These are phyloP conservation scores for Stichopus horrens DNA, from an alignment of 53 echinoderm and acorn worm species.

Conservation along the genomic window DNA sequence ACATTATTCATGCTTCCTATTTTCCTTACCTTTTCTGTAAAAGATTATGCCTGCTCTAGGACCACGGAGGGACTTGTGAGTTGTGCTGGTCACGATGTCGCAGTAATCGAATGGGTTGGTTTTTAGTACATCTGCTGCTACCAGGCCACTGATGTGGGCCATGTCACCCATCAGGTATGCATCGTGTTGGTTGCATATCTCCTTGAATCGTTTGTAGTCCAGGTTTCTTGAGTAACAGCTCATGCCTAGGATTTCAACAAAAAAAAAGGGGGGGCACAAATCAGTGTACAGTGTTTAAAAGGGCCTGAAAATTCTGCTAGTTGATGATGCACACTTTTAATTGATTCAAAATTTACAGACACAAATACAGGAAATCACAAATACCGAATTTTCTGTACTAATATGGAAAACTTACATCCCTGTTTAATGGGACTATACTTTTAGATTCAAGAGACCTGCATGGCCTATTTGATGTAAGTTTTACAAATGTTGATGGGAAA, in stretches of 20 bases:
- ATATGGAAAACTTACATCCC: no score
- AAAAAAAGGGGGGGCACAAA: neutral
- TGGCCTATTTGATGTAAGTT: no score
- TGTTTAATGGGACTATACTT: no score
- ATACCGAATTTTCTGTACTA: no score
- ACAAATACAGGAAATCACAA: no score
- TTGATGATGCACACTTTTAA: neutral
- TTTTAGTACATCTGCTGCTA: constrained; percentile 62
- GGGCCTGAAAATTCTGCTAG: neutral
- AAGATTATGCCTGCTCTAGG: constrained; percentile 92
- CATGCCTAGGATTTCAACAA: constrained; percentile 58
- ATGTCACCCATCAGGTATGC: constrained; percentile 86
- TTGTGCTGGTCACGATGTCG: constrained; percentile 96
- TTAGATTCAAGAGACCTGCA: no score
- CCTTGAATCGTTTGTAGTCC: constrained; percentile 77
- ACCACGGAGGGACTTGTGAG: constrained; percentile 93
- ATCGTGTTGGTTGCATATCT: constrained; percentile 78
- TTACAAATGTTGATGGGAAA: no score
- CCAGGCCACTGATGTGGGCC: constrained; percentile 95
- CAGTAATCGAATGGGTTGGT: constrained; percentile 84
- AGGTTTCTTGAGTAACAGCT: constrained; percentile 95
- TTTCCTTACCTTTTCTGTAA: constrained; percentile 82
- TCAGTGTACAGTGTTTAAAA: neutral
- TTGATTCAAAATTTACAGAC: neutral
- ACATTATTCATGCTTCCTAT: constrained; percentile 60